Evolutionary conservation across 2,888 invertebrate species (phyloP), one percentile per base, ranked within the genome.

Genomic region (Tromatobia lineatoria): DNA sequence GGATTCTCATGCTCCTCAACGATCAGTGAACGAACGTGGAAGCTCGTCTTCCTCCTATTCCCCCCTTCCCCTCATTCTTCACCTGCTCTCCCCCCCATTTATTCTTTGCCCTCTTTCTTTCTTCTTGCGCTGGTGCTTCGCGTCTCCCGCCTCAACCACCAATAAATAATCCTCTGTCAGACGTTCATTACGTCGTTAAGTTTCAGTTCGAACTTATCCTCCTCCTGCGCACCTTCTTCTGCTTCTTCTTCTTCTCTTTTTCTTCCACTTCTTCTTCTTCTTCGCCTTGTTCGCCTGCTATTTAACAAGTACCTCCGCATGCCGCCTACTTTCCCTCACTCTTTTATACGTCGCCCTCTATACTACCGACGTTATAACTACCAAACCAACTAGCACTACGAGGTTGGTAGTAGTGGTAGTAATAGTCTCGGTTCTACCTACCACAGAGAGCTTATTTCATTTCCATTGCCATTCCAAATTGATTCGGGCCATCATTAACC

Each of bases 181-280:
- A 91, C 91, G 90, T 90, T 92, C 92, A 91, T 92, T 92, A 91
- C 91, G 88, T 91, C 91, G 91, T 92, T 92, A 92, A 91, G 88
- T 91, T 91, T 91, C 88, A 89, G 88, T 84, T 88, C 84, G 87
- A 88, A 90, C 87, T 90, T 89, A 90, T 89, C 85, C 88, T 83
- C 83, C 78, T 74, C 47, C 75, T 80, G 57, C 77, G 73, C 71
- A 67, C 61, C 82, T 80, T 76, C 67, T 79, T 64, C 76, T 52
- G 34, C 52, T 57, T n/a, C n/a, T n/a, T n/a, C n/a, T n/a, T n/a
- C n/a, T n/a, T n/a, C n/a, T n/a, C n/a, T n/a, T n/a, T n/a, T n/a
- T n/a, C n/a, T n/a, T n/a, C n/a, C n/a, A n/a, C 66, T 45, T 57
- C 71, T 50, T 42, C 47, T 50, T 77, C 64, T 38, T 82, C 74